Base-by-base conservation (phyloP, 2,113 vertebrate genomes). In the Lampris megalopsis region DNA sequence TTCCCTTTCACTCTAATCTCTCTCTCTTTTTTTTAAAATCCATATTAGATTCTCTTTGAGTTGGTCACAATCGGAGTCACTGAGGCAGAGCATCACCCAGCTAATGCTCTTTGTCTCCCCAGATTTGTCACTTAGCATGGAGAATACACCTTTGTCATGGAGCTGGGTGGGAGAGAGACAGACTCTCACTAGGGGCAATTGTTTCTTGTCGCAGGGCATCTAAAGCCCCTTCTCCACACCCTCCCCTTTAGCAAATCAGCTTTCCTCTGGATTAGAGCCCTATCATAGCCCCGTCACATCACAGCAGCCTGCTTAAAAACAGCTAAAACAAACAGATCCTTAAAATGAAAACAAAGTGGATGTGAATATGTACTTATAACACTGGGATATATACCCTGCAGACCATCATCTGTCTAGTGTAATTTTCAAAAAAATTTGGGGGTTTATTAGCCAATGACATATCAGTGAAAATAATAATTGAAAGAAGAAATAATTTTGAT, bases 31-130 rank as follows among this genome's bases (percentile, higher is more conserved):
- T 88, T 86, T 56, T 76, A 81, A 86, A 91, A 93, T 91, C 90
- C 91, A 92, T 91, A 91, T 93, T 90, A 93, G 89, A 91, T 93
- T 93, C 88, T 90, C 90, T 92, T 91, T 92, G 82, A 93, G 82
- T 91, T 88, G 88, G 89, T 84, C 81, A 92, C 91, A 92, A 93
- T 91, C 91, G 50, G 88, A 89, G 78, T 68, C 88, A 90, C 75
- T 86, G 92, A 73, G 88, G 92, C 92, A 91, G 86, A 92, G 91
- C 91, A 86, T 88, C 89, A 77, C 83, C 87, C 87, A 80, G 87
- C 90, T 93, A 93, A 92, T 91, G 88, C 90, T 91, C 91, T 93
- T 93, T 93, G 91, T 93, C 90, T 93, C 87, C 84, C 79, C 86
- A 92, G 88, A 92, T 92, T 92, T 90, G 91, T 90, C 92, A 91